phyloP scores from a whole-genome alignment of 2,888 invertebrate species.

The Encarsia formosa region DNA sequence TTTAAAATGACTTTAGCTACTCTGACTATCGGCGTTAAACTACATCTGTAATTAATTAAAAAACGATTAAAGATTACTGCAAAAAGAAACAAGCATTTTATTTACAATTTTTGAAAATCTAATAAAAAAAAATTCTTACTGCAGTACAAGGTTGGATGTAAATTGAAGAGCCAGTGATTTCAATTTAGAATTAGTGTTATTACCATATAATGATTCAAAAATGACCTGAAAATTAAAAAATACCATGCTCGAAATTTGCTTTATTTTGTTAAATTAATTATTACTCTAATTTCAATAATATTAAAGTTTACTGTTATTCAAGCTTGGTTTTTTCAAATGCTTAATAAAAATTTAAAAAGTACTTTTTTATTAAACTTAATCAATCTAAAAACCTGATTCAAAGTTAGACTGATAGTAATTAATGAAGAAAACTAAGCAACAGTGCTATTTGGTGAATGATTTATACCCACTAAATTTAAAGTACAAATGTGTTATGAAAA shows the following conservation, averaged over 20 bases:
- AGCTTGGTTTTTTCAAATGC: too few relatives aligned
- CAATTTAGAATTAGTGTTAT: slow-evolving; percentile 76
- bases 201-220: slow-evolving; percentile 82
- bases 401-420: too few relatives aligned
- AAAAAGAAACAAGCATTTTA: background rate
- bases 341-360: too few relatives aligned
- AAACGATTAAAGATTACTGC: slow-evolving; percentile 3
- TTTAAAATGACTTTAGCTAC: slow-evolving; percentile 70
- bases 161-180: slow-evolving; percentile 79
- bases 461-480: too few relatives aligned
- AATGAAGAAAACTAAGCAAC: too few relatives aligned
- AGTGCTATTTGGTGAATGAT: too few relatives aligned
- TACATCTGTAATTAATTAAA: slow-evolving; percentile 54
- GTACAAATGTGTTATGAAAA: too few relatives aligned
- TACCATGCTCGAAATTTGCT: slow-evolving; percentile 22
- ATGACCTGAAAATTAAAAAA: slow-evolving; percentile 69
- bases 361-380: too few relatives aligned
- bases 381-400: too few relatives aligned
- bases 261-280: slow-evolving; percentile 5
- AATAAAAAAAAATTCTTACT: slow-evolving; percentile 57
- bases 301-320: too few relatives aligned
- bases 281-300: too few relatives aligned
- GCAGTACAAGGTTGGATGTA: slow-evolving; percentile 73
- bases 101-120: slow-evolving; percentile 1
- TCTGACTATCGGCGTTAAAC: slow-evolving; percentile 59